Conservation (phyloP, 1,140 invertebrate genomes). For the Brachionus koreanus region DNA sequence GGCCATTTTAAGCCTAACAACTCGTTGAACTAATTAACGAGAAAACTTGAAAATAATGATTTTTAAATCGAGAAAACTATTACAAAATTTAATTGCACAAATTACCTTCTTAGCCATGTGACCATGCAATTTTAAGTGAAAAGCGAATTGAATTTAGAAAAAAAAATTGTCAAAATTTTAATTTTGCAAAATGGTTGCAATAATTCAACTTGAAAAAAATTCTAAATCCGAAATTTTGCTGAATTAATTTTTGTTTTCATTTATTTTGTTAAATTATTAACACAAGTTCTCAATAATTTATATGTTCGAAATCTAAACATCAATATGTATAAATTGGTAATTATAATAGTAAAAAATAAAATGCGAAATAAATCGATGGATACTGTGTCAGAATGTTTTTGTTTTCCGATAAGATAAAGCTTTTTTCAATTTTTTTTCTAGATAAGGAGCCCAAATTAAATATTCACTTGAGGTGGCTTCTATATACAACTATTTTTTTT, state of each 20-base stretch:
- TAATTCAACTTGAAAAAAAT: not conserved
- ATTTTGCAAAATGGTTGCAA: not conserved
- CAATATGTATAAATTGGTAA: not conserved
- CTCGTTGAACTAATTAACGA: not conserved
- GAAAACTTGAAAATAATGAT: constrained; percentile 2
- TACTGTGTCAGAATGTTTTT: not conserved
- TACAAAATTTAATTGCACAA: not conserved
- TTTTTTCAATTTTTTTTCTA: not conserved
- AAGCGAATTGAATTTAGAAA: not conserved
- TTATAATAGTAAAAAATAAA: not conserved
- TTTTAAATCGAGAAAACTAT: constrained; percentile 8
- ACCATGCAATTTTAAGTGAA: not conserved
- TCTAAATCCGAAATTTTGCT: not conserved
- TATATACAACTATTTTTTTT: not conserved
- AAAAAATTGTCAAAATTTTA: not conserved
- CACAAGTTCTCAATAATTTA: not conserved
- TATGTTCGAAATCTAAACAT: not conserved
- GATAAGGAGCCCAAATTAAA: not conserved
- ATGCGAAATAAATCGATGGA: not conserved
- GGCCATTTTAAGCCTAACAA: not conserved
- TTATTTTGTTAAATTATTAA: not conserved
- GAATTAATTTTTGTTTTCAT: not conserved
- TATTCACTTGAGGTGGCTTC: not conserved
- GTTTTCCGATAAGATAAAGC: not conserved
- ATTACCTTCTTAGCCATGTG: not conserved